Evolutionary conservation across 2,113 vertebrate genomes (phyloP).

Genomic region (Promerops cafer): DNA sequence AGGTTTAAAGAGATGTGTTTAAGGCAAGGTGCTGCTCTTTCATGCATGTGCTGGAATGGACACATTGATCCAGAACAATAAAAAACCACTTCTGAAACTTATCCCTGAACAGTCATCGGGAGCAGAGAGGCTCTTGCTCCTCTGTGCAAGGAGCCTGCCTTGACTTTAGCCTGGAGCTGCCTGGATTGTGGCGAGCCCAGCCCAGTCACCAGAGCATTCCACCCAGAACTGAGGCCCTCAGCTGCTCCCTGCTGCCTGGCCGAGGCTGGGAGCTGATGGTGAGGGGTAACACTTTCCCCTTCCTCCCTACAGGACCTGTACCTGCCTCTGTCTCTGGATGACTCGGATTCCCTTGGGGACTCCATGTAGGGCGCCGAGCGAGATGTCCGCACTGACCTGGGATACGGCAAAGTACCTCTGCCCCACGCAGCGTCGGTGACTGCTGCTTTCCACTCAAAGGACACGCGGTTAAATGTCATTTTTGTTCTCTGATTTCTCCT

Average conservation of each 20-base stretch:
- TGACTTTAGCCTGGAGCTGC: not conserved
- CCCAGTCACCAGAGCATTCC: not conserved
- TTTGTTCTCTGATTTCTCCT: slow-evolving; percentile 75
- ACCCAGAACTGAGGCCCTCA: fast-evolving
- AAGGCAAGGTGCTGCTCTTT: not conserved
- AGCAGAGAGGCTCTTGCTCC: not conserved
- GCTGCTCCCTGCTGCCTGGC: not conserved
- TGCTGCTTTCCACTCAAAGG: slow-evolving; percentile 74
- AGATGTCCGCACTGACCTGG: slow-evolving; percentile 25
- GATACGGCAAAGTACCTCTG: slow-evolving; percentile 55
- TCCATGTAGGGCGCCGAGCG: slow-evolving; percentile 83
- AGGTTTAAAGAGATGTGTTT: not conserved
- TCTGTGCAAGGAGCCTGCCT: not conserved
- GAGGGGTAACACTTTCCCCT: slow-evolving; percentile 65
- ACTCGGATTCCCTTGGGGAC: slow-evolving; percentile 92
- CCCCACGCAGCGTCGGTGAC: slow-evolving; percentile 69
- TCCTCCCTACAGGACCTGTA: slow-evolving; percentile 88
- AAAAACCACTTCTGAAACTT: not conserved
- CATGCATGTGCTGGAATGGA: not conserved
- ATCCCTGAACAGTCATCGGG: not conserved
- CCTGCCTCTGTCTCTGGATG: slow-evolving; percentile 95
- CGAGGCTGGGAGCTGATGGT: not conserved
- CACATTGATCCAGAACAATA: not conserved
- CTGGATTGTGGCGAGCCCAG: not conserved
- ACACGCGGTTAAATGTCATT: slow-evolving; percentile 69